Base-by-base conservation (phyloP, 2,797 vertebrate species). In the Pristis pectinata region DNA sequence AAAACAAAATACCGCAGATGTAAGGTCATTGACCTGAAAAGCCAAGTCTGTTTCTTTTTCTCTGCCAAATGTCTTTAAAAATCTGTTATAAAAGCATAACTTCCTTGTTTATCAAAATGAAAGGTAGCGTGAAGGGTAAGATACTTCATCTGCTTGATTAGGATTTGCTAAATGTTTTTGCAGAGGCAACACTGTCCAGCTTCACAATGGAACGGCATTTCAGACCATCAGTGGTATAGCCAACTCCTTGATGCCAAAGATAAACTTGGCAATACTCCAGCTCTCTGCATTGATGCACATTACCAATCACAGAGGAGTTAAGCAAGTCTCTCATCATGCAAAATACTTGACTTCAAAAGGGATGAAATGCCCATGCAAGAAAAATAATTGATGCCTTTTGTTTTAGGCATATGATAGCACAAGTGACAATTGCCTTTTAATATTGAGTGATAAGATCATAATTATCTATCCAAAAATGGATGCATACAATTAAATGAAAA, bases 1-100 rank as follows among this genome's bases (percentile, higher is more conserved):
- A 61, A 61, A 61, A n/a, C 56, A 89, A 89, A 89, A 89, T 89
- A 61, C 85, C 61, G 56, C 56, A 30, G n/a, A 61, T 89, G 85
- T 19, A 6, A 61, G 44, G 30, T 61, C 56, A 89, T 19, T n/a
- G 56, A 61, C 13, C 85, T 89, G 56, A 59, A 89, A 89, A n/a
- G 37, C 34, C 59, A 61, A 17, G 13, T 61, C 19, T 59, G 27
- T 87, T 61, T 61, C 13, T 61, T 34, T 61, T 37, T 61, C 56
- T 34, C 13, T 61, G 59, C 53, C 34, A 44, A 83, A 30, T 87
- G 34, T 59, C 56, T 59, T 11, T 11, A 87, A 10, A 30, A 87
- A 15, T 27, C 82, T 53, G 24, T 24, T 49, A 24, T 41, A 10
- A 82, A 44, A 44, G 37, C 27, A 53, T 2, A 7, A 85, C 82